Evolutionary conservation across 2,797 vertebrate genomes (phyloP).

Genomic region (Enteromius mattozi): DNA sequence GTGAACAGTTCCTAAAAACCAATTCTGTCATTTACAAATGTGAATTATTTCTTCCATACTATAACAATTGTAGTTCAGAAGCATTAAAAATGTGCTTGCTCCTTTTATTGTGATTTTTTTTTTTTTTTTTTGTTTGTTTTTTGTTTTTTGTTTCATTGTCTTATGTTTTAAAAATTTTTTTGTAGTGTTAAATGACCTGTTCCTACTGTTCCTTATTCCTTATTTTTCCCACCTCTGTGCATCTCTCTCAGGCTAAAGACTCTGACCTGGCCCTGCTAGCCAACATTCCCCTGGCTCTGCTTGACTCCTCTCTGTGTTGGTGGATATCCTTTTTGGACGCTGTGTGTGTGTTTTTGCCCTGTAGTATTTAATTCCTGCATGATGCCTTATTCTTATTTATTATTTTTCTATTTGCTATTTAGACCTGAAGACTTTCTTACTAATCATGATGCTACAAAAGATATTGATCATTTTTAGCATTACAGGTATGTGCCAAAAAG

Average conservation of each 20-base stretch:
- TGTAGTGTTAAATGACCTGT: conserved; percentile 5
- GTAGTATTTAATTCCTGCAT: conserved; percentile 35
- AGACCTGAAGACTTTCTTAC: neutral
- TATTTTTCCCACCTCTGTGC: conserved; percentile 26
- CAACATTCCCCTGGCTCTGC: conserved; percentile 89
- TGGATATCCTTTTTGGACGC: conserved; percentile 88
- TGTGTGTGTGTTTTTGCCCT: conserved; percentile 55
- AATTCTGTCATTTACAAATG: neutral
- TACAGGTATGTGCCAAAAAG: too few species aligned
- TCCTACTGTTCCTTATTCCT: conserved; percentile 17
- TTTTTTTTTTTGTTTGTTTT: too few species aligned
- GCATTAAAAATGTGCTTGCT: neutral
- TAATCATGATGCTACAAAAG: neutral
- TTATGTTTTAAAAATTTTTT: neutral
- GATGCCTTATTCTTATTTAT: conserved; percentile 2
- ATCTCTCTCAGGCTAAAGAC: conserved; percentile 81
- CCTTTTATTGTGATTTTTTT: neutral
- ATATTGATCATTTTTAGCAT: neutral
- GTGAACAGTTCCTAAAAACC: neutral
- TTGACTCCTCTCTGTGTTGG: conserved; percentile 91
- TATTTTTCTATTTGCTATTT: conserved; percentile 13
- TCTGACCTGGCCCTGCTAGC: conserved; percentile 88
- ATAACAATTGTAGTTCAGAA: too few species aligned
- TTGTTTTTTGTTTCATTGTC: neutral
- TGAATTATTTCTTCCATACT: neutral